These are phyloP conservation scores for Alethe castanea DNA, from an alignment of 2,113 vertebrate genomes.

Conservation along the genomic window DNA sequence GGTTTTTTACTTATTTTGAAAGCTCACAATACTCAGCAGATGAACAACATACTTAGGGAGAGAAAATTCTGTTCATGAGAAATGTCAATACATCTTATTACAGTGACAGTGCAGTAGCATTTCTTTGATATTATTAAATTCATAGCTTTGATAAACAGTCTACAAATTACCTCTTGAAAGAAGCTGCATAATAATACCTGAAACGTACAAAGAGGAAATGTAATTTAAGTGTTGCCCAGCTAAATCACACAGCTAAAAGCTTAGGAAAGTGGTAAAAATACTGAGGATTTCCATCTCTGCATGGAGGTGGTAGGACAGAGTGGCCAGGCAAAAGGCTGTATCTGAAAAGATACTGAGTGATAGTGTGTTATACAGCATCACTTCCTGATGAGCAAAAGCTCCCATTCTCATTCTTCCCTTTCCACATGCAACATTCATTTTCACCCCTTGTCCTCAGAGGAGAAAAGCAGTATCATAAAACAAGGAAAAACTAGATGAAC, in stretches of 20 bases:
- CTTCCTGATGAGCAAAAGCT: neutral
- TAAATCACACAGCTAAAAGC: conserved; percentile 55
- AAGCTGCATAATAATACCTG: conserved; percentile 69
- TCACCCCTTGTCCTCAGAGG: neutral
- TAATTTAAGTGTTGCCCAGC: conserved; percentile 73
- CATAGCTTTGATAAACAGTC: conserved; percentile 73
- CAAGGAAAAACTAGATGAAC: neutral
- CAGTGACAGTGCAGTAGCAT: neutral
- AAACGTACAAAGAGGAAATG: conserved; percentile 67
- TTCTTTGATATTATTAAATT: conserved; percentile 70
- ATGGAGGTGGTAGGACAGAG: neutral
- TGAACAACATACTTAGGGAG: neutral
- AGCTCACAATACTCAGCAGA: neutral
- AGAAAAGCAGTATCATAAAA: neutral
- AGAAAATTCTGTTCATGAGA: conserved; percentile 24
- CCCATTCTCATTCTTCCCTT: neutral
- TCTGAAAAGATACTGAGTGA: neutral
- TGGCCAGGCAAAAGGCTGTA: neutral
- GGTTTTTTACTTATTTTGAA: neutral
- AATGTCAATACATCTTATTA: conserved; percentile 51
- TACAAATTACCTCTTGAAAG: conserved; percentile 70
- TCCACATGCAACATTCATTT: neutral
- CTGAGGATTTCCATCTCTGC: neutral
- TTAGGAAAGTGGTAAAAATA: neutral
- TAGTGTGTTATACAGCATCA: neutral